Evolutionary conservation across 2,888 invertebrate genomes (phyloP).

Genomic region (Diplazon laetatorius): DNA sequence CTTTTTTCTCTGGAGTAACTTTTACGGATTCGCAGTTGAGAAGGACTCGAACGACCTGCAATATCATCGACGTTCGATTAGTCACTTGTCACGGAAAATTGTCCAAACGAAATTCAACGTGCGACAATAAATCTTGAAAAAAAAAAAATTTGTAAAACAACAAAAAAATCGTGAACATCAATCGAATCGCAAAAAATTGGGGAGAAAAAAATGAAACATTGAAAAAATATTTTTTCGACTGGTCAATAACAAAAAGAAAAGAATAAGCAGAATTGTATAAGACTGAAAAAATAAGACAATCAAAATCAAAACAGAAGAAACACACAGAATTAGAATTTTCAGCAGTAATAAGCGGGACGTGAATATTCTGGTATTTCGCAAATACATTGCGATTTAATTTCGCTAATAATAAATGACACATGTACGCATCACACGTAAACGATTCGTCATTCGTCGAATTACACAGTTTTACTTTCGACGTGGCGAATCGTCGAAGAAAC

Average conservation of each 20-base stretch:
- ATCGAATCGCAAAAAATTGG: too few relatives aligned
- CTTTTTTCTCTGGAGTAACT: conserved; percentile 69
- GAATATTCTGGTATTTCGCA: conserved; percentile 5
- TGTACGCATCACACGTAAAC: not conserved
- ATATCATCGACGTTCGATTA: conserved; percentile 54
- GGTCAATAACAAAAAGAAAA: not conserved
- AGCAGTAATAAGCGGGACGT: not conserved
- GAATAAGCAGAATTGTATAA: too few relatives aligned
- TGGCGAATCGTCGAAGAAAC: not conserved
- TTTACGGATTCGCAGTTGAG: conserved; percentile 61
- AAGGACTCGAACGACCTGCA: conserved; percentile 66
- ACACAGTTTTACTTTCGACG: conserved; percentile 21
- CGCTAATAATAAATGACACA: not conserved
- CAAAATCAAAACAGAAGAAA: conserved; percentile 5
- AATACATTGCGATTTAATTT: not conserved
- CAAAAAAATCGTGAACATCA: too few relatives aligned
- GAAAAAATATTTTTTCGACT: not conserved
- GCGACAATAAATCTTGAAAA: too few relatives aligned
- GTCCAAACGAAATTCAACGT: too few relatives aligned
- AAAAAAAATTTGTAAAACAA: too few relatives aligned
- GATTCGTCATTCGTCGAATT: not conserved
- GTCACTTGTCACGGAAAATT: not conserved
- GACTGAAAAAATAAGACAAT: too few relatives aligned
- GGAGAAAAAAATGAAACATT: too few relatives aligned
- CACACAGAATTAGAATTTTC: not conserved